A percentile compares a stretch with the other conserved stretches of the same genome.
Evolutionary conservation across 1,140 invertebrate genomes (phyloP).

Genomic region (Heterodera carotae): DNA sequence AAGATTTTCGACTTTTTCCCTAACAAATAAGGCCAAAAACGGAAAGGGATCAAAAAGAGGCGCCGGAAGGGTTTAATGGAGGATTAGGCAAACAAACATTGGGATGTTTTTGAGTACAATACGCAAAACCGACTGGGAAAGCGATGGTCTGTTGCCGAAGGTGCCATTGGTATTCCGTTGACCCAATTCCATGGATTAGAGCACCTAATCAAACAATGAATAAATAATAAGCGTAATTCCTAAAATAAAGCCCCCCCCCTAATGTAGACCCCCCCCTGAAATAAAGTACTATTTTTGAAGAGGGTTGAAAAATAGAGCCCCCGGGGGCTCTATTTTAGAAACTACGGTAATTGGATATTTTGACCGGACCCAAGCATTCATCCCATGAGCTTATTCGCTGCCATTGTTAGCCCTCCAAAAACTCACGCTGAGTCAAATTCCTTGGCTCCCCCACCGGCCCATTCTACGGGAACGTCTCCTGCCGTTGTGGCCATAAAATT

Average conservation of each 20-base stretch:
- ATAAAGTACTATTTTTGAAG: no score
- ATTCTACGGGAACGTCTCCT: not conserved
- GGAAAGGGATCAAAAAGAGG: not conserved
- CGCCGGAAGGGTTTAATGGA: not conserved
- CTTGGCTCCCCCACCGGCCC: not conserved
- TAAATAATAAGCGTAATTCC: no score
- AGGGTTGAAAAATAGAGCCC: no score
- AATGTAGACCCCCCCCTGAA: no score
- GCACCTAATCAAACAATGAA: no score
- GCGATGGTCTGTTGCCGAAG: not conserved
- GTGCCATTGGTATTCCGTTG: not conserved
- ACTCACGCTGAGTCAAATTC: constrained; percentile 4
- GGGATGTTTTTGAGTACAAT: not conserved
- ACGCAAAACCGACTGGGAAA: constrained; percentile 1
- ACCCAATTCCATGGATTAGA: not conserved
- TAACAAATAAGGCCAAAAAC: not conserved
- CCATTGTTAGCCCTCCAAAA: not conserved
- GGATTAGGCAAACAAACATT: constrained; percentile 5
- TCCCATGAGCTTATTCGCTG: no score
- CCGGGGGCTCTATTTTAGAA: no score
- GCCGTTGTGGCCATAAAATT: not conserved
- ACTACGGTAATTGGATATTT: no score
- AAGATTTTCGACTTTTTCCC: constrained; percentile 1
- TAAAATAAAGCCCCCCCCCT: no score
- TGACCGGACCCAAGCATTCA: no score